These are phyloP conservation scores for Sebastes matsubarae DNA, from an alignment of 2,797 vertebrate genomes.

Conservation along the genomic window DNA sequence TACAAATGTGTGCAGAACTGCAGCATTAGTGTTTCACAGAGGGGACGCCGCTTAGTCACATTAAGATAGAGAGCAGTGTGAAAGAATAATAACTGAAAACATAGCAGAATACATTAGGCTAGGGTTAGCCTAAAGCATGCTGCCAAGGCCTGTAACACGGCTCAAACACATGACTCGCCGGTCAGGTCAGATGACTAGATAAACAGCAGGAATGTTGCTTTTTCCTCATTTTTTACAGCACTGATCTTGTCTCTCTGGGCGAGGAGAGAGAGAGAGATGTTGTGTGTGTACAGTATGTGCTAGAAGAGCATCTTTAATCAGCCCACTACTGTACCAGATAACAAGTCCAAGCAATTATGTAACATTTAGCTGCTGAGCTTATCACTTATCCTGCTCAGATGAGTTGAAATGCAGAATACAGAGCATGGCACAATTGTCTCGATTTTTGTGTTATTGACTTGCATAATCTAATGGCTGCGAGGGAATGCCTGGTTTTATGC, in stretches of 20 bases:
- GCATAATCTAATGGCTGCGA: constrained; percentile 35
- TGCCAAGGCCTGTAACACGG: constrained; percentile 44
- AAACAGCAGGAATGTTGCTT: constrained; percentile 74
- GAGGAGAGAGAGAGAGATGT: background rate
- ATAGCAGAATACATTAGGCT: constrained; percentile 5
- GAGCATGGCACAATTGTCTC: constrained; percentile 9
- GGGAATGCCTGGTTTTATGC: constrained; percentile 4
- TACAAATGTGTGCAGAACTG: background rate
- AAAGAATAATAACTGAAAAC: constrained; percentile 12
- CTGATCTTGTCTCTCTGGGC: constrained; percentile 38
- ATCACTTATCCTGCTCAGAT: constrained; percentile 35
- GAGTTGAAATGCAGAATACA: constrained; percentile 14
- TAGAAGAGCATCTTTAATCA: constrained; percentile 57
- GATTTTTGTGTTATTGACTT: constrained; percentile 35
- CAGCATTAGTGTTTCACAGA: background rate
- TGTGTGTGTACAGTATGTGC: constrained; percentile 7
- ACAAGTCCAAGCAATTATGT: constrained; percentile 43
- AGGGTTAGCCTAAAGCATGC: constrained; percentile 56
- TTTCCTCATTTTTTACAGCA: constrained; percentile 58
- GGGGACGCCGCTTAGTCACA: background rate
- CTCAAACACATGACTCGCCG: constrained; percentile 73
- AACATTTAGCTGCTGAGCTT: constrained; percentile 50
- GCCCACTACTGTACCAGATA: constrained; percentile 50
- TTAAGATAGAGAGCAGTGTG: constrained; percentile 1
- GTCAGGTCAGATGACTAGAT: constrained; percentile 81